Evolutionary conservation across 1,140 invertebrate genomes (phyloP).

Genomic region (Neomicropteryx cornuta): DNA sequence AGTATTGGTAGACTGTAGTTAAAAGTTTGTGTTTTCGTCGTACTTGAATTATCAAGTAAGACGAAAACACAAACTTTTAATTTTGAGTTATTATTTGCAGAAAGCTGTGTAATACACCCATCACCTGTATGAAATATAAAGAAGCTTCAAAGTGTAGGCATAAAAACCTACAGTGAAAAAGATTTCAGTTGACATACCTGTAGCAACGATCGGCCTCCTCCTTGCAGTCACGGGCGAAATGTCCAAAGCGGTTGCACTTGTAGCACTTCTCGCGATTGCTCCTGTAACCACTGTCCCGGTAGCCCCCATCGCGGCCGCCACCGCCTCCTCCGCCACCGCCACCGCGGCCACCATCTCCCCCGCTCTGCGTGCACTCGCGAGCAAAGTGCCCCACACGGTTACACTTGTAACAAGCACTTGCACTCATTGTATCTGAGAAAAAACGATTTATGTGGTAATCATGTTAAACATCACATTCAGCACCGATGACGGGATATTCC

Average conservation of each 20-base stretch:
- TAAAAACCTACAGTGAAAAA: background rate
- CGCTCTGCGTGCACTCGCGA: slow-evolving; percentile 66
- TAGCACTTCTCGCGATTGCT: slow-evolving; percentile 76
- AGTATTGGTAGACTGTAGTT: no score
- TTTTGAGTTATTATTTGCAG: no score
- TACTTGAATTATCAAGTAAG: no score
- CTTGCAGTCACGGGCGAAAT: slow-evolving; percentile 87
- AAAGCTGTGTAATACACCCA: no score
- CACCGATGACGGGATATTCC: background rate
- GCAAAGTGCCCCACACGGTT: slow-evolving; percentile 79
- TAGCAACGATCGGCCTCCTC: slow-evolving; percentile 78
- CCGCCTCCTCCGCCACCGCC: slow-evolving; percentile 37
- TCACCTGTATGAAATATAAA: no score
- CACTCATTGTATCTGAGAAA: no score
- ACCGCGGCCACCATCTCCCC: slow-evolving; percentile 39
- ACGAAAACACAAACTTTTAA: no score
- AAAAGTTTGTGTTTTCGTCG: no score
- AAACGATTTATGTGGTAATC: slow-evolving; percentile 5
- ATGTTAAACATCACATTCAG: background rate
- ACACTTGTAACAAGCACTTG: slow-evolving; percentile 81
- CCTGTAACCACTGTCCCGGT: slow-evolving; percentile 34
- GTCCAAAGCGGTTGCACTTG: slow-evolving; percentile 89
- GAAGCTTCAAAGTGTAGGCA: background rate
- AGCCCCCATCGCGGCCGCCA: slow-evolving; percentile 42
- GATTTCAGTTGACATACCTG: slow-evolving; percentile 30